A percentile compares a stretch with the other conserved stretches of the same genome.
Conservation (phyloP, 2,888 invertebrate species). For the Tetheella fluctuosa region DNA sequence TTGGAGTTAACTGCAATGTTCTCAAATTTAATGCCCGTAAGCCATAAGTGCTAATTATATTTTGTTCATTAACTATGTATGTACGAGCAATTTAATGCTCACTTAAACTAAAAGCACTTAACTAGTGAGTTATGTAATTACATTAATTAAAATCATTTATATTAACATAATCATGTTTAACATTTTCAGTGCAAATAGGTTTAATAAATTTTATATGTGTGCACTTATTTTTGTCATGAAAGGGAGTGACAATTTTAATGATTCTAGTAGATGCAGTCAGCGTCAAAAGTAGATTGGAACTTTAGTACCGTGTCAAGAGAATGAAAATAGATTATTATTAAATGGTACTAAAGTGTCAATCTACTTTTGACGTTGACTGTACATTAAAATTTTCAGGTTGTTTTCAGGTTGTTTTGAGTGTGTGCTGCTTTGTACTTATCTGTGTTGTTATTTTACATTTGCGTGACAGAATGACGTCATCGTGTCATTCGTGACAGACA, state of each 20-base stretch:
- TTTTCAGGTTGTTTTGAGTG: not conserved
- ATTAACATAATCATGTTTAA: too few relatives aligned
- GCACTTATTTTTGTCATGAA: too few relatives aligned
- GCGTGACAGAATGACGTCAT: slow-evolving; percentile 1
- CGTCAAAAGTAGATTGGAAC: too few relatives aligned
- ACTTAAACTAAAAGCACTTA: not conserved
- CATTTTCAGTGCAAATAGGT: too few relatives aligned
- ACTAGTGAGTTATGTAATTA: not conserved
- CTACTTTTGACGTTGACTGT: too few relatives aligned
- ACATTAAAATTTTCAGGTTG: too few relatives aligned
- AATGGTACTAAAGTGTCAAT: too few relatives aligned
- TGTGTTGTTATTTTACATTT: not conserved
- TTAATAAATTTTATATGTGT: not conserved
- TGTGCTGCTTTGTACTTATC: not conserved
- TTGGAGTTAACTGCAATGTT: not conserved
- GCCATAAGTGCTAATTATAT: not conserved
- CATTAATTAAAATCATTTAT: not conserved
- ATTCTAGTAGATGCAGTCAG: too few relatives aligned
- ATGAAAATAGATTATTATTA: too few relatives aligned
- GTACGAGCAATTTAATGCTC: not conserved
- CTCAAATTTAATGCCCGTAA: not conserved
- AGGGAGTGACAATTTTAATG: not conserved
- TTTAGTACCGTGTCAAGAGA: too few relatives aligned
- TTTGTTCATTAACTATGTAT: not conserved
- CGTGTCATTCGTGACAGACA: not conserved